Conservation (phyloP, 2,888 invertebrate genomes). For the Andrena haemorrhoa region DNA sequence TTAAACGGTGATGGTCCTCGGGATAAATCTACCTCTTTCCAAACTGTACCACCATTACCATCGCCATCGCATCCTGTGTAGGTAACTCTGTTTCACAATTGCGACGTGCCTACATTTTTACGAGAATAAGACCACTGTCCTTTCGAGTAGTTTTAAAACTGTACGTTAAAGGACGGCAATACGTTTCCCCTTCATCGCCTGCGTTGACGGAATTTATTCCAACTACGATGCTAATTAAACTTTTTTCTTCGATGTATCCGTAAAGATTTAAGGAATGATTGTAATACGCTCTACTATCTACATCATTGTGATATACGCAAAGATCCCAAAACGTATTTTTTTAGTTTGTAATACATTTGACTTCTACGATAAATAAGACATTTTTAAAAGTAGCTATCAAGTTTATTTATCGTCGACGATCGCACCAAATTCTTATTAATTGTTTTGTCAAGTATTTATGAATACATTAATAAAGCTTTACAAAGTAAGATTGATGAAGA, state of each 20-base stretch:
- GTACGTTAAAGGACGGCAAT: not conserved
- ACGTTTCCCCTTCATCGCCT: not conserved
- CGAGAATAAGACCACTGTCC: not conserved
- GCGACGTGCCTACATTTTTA: not conserved
- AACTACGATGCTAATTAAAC: not conserved
- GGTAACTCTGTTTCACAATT: not conserved
- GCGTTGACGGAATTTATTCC: not conserved
- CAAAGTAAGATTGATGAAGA: not conserved
- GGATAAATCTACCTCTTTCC: not conserved
- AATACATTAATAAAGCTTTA: slow-evolving; percentile 14
- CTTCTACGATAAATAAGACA: not conserved
- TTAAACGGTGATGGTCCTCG: not conserved
- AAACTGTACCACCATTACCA: not conserved
- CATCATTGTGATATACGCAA: not conserved
- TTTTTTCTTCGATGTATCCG: not conserved
- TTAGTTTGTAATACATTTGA: not conserved
- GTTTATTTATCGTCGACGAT: not conserved
- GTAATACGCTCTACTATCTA: not conserved
- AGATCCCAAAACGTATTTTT: not conserved
- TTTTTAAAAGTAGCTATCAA: not conserved
- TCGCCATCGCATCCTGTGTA: too few relatives aligned
- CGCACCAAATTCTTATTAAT: not conserved
- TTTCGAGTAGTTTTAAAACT: not conserved
- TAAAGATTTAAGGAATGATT: not conserved
- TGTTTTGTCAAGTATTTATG: slow-evolving; percentile 1